Base-by-base conservation (phyloP, 2,888 invertebrate species). In the Laspeyria flexula region DNA sequence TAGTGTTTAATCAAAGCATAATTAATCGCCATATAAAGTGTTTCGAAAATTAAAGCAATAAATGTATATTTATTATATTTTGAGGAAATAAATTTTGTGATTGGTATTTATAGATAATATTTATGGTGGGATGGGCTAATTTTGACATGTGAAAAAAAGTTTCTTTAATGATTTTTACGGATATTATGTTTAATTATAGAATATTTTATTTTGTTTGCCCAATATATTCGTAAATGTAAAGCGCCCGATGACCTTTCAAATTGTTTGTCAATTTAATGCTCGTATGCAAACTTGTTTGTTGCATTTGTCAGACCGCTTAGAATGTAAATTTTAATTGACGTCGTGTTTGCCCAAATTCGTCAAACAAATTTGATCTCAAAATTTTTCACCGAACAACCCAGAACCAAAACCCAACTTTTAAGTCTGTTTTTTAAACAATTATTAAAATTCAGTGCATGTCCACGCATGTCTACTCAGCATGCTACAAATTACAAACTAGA, bases 21-120 rank as follows among this genome's bases (percentile, higher is more conserved):
- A 70, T 66, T 68, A 70, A 65, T 66, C 42, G 50, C 35, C 47
- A 43, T 58, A 52, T 58, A 58, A 66, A 57, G 56, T 66, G 57
- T 62, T 61, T 64, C 50, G 45, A 44, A 46, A 55, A 49, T 65
- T 48, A 51, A 49, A 29, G 34, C 30, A 9, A 41, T 65, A 50
- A 44, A 49, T 43, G 39, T 52, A 29, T 10, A 50, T 62, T 62
- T 58, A 58, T 52, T 6, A 16, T 45, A n/a, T n/a, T n/a, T 38
- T 56, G 16, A 44, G 42, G 48, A 31, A 40, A 56, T 61, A 42
- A 48, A 60, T 27, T 60, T 18, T 39, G 18, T 62, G 54, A 54
- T 56, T 43, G 40, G 5, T 15, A 33, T 35, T 35, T 35, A 35
- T 18, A 18, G 18, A 10, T 35, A 11, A 2, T n/a, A 16, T 37